A percentile compares a stretch with the other conserved stretches of the same genome.
Evolutionary conservation across 2,888 invertebrate genomes (phyloP).

Genomic region (Acutogordius australiensis): DNA sequence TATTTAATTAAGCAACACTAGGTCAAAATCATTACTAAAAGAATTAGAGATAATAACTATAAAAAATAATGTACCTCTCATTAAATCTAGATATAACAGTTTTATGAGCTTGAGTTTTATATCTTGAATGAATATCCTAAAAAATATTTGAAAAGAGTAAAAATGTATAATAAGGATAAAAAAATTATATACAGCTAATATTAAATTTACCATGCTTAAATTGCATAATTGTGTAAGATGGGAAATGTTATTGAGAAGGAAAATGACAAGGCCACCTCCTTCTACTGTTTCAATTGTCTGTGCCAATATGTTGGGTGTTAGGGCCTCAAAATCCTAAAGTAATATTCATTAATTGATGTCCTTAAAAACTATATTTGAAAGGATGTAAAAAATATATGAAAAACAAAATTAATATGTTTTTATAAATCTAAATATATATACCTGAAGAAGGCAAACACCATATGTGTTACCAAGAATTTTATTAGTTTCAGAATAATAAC

Average conservation of each 20-base stretch:
- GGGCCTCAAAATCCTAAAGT: slow-evolving; percentile 62
- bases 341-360: not conserved
- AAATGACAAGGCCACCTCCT: slow-evolving; percentile 56
- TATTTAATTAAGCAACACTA: no score
- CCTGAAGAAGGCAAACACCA: slow-evolving; percentile 72
- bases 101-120: slow-evolving; percentile 70
- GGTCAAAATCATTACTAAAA: no score
- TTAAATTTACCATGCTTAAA: slow-evolving; percentile 52
- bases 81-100: slow-evolving; percentile 75
- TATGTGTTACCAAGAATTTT: slow-evolving; percentile 88
- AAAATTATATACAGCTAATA: not conserved
- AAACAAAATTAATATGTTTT: not conserved
- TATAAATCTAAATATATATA: slow-evolving; percentile 19
- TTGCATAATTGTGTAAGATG: slow-evolving; percentile 76
- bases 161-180: not conserved
- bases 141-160: slow-evolving; percentile 14
- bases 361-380: not conserved
- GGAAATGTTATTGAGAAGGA: slow-evolving; percentile 50
- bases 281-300: slow-evolving; percentile 89
- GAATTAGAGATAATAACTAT: no score
- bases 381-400: slow-evolving; percentile 9
- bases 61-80: slow-evolving; percentile 48
- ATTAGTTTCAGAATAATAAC: slow-evolving; percentile 87
- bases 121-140: slow-evolving; percentile 66
- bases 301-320: slow-evolving; percentile 81